These are phyloP conservation scores for Chaetoderma sp. DNA, from an alignment of 2,888 invertebrate species.

Conservation along the genomic window DNA sequence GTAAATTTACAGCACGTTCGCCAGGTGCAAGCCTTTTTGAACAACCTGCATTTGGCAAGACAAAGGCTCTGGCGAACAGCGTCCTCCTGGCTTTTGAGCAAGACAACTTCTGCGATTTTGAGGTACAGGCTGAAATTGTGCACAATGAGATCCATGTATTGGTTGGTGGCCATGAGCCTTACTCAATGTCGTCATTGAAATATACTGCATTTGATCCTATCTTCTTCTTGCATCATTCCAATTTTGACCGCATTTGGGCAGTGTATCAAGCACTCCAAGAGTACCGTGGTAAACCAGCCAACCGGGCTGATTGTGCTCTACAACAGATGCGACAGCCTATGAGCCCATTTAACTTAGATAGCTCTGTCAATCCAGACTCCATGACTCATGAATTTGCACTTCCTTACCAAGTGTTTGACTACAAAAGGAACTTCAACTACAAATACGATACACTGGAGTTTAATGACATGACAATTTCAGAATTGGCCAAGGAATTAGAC, in stretches of 20 bases:
- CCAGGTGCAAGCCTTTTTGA: conserved; percentile 25
- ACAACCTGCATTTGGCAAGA: conserved; percentile 33
- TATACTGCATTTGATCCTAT: conserved; percentile 40
- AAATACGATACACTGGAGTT: conserved; percentile 25
- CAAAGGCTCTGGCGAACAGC: conserved; percentile 32
- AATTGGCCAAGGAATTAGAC: conserved; percentile 23
- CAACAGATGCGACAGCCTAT: conserved; percentile 30
- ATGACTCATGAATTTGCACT: conserved; percentile 34
- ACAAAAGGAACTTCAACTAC: conserved; percentile 22
- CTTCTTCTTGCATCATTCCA: conserved; percentile 38
- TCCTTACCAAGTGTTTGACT: conserved; percentile 34
- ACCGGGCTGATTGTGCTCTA: conserved; percentile 40
- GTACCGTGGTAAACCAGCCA: conserved; percentile 34
- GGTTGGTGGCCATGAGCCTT: conserved; percentile 34
- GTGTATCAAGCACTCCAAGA: conserved; percentile 37
- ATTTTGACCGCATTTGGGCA: conserved; percentile 38
- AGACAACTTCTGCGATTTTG: conserved; percentile 39
- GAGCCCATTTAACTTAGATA: conserved; percentile 33
- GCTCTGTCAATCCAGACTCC: conserved; percentile 31
- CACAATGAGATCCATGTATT: conserved; percentile 40
- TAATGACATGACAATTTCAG: conserved; percentile 20
- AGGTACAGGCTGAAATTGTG: conserved; percentile 38
- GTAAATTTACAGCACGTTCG: not conserved
- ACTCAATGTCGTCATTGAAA: conserved; percentile 37
- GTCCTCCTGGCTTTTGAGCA: conserved; percentile 34